Conservation (phyloP, 2,888 invertebrate species). For the Poecilobothrus nobilitatus region DNA sequence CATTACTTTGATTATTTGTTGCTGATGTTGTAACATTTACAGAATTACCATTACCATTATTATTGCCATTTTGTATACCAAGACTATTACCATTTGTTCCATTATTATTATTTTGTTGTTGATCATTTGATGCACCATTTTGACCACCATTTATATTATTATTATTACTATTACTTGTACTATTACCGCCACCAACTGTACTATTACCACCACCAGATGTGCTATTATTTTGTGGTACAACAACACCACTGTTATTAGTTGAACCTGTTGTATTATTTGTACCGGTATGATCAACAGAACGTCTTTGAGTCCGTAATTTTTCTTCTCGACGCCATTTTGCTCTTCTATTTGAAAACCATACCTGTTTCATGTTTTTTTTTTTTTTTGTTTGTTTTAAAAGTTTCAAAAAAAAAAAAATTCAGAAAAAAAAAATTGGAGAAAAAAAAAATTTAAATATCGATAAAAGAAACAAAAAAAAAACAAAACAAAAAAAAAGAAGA, state of each 20-base stretch:
- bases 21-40: slow-evolving; percentile 15
- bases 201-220: slow-evolving; percentile 31
- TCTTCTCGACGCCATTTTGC: slow-evolving; percentile 99
- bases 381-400: slow-evolving; percentile 12
- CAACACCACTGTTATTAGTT: slow-evolving; percentile 17
- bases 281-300: slow-evolving; percentile 44
- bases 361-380: slow-evolving; percentile 51
- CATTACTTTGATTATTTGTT: slow-evolving; percentile 25
- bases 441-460: slow-evolving; percentile 10
- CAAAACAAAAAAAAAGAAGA: slow-evolving; percentile 2
- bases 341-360: slow-evolving; percentile 98
- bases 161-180: background rate
- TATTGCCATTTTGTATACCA: background rate
- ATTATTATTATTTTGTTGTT: background rate
- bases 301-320: slow-evolving; percentile 87
- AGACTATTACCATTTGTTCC: background rate
- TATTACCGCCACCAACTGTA: slow-evolving; percentile 13
- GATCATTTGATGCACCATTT: background rate
- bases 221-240: background rate
- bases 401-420: slow-evolving; percentile 14
- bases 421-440: slow-evolving; percentile 12
- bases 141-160: background rate
- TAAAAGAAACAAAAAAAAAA: background rate
- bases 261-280: slow-evolving; percentile 21
- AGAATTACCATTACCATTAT: slow-evolving; percentile 1